Evolutionary conservation across 2,888 invertebrate genomes (phyloP).

Genomic region (Gortyna flavago): DNA sequence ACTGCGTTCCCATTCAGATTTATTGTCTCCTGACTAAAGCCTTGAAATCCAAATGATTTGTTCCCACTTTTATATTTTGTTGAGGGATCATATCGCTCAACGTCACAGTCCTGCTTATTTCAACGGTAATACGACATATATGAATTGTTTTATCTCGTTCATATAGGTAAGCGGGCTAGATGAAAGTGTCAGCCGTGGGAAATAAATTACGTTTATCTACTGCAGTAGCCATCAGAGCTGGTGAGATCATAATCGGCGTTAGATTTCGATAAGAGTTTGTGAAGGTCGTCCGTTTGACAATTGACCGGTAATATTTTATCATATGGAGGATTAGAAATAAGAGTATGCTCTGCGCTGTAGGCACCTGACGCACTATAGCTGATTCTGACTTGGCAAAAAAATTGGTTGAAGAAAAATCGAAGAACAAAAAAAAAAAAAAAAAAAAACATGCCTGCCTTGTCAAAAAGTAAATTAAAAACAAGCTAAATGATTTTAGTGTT

Average conservation of each 20-base stretch:
- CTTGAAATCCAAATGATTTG: slow-evolving; percentile 51
- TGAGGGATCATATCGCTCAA: slow-evolving; percentile 47
- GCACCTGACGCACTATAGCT: no score
- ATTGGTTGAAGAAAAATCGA: background rate
- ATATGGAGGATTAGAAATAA: background rate
- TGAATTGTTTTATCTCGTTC: slow-evolving; percentile 20
- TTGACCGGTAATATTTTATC: background rate
- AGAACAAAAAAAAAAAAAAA: no score
- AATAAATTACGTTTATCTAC: slow-evolving; percentile 35
- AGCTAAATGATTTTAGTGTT: no score
- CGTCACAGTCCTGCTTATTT: slow-evolving; percentile 32
- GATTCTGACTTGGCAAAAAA: background rate
- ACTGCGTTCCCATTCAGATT: slow-evolving; percentile 52
- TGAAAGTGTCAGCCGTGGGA: slow-evolving; percentile 29
- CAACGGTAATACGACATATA: slow-evolving; percentile 10
- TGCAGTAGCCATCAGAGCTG: background rate
- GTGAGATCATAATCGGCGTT: slow-evolving; percentile 20
- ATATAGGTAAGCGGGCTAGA: slow-evolving; percentile 3
- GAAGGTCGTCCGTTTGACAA: slow-evolving; percentile 4
- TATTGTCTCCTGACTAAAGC: slow-evolving; percentile 59
- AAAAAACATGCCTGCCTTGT: no score
- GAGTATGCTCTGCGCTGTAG: background rate
- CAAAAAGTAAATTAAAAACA: no score
- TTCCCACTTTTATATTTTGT: slow-evolving; percentile 51
- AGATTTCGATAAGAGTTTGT: slow-evolving; percentile 15